These are phyloP conservation scores for Corythaixoides concolor DNA, from an alignment of 2,113 vertebrate genomes.

Conservation along the genomic window DNA sequence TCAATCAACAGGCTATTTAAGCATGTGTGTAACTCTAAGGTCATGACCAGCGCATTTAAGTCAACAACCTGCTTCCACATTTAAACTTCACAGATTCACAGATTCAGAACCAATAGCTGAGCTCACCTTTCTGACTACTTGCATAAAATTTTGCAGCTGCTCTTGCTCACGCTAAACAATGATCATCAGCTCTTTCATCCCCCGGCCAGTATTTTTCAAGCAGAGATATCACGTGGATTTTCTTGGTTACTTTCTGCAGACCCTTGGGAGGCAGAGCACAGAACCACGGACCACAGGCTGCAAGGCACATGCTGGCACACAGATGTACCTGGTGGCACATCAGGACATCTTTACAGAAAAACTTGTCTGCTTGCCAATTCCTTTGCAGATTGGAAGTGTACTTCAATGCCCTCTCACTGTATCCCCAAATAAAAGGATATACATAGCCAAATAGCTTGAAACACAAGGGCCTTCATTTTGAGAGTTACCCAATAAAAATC, in stretches of 20 bases:
- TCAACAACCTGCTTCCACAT: neutral
- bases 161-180: neutral
- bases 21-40: neutral
- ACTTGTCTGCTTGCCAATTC: neutral
- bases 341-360: neutral
- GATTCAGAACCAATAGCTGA: neutral
- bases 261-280: neutral
- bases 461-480: neutral
- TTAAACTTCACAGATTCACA: neutral
- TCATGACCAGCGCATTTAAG: neutral
- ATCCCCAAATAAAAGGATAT: neutral
- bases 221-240: neutral
- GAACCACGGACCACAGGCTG: neutral
- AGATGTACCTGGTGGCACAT: accelerated
- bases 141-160: neutral
- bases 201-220: neutral
- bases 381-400: neutral
- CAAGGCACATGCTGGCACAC: accelerated
- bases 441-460: neutral
- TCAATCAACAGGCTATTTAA: neutral
- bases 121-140: neutral
- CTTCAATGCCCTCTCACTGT: neutral
- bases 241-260: neutral
- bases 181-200: neutral
- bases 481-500: neutral